phyloP scores from a whole-genome alignment of 2,888 invertebrate genomes.

The Lathronympha strigana region DNA sequence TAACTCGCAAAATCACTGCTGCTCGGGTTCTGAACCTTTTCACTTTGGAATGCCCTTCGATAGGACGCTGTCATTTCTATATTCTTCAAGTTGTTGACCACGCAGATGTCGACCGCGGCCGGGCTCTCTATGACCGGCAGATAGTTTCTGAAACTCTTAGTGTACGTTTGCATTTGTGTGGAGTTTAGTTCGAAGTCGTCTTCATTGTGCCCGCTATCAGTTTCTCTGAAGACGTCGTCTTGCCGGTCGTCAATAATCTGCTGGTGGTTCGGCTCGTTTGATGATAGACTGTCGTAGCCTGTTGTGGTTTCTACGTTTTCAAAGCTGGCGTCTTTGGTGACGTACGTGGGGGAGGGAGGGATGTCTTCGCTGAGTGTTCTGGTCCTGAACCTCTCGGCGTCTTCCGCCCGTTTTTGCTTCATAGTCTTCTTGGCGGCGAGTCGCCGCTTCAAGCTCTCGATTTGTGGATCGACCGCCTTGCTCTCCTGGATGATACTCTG shows the following conservation, averaged over 20 bases:
- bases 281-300: conserved; percentile 77
- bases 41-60: conserved; percentile 53
- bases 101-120: conserved; percentile 74
- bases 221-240: conserved; percentile 66
- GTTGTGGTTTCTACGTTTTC: conserved; percentile 79
- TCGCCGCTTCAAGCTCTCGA: conserved; percentile 70
- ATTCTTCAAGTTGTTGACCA: conserved; percentile 77
- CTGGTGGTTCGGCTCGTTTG: conserved; percentile 74
- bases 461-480: conserved; percentile 62
- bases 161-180: conserved; percentile 84
- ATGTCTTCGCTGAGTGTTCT: conserved; percentile 86
- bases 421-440: conserved; percentile 77
- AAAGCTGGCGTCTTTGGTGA: conserved; percentile 74
- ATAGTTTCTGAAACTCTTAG: conserved; percentile 80
- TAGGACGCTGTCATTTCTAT: conserved; percentile 76
- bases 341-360: conserved; percentile 79
- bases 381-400: conserved; percentile 90
- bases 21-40: conserved; percentile 63
- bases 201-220: conserved; percentile 89
- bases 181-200: conserved; percentile 88
- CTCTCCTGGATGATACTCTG: conserved; percentile 59
- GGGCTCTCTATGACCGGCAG: conserved; percentile 78
- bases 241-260: conserved; percentile 64
- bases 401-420: conserved; percentile 85
- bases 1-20: conserved; percentile 78